These are phyloP conservation scores for Eidolon helvum DNA, from an alignment of 2,113 vertebrate genomes.

Conservation along the genomic window DNA sequence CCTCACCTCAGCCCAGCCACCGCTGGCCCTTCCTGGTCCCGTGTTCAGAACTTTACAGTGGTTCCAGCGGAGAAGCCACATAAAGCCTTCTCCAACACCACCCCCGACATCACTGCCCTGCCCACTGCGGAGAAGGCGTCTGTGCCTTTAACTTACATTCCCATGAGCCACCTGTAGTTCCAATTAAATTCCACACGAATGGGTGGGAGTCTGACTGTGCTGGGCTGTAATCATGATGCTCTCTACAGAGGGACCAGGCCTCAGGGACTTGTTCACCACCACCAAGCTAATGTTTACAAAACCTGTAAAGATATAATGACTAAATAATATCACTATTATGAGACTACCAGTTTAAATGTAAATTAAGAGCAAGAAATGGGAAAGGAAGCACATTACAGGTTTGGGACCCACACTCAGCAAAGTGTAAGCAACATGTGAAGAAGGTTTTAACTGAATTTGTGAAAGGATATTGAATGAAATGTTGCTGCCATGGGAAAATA, in stretches of 20 bases:
- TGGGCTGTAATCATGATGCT: background rate
- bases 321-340: conserved; percentile 20
- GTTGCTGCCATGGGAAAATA: background rate
- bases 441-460: background rate
- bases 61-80: background rate
- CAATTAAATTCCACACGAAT: background rate
- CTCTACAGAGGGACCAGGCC: conserved; percentile 46
- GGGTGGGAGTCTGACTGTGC: background rate
- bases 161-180: background rate
- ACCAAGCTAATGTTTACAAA: conserved; percentile 13
- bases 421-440: background rate
- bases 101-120: background rate
- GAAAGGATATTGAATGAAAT: background rate
- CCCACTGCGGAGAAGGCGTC: background rate
- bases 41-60: background rate
- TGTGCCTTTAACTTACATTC: background rate
- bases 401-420: conserved; percentile 14
- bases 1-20: background rate
- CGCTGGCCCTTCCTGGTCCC: background rate
- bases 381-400: conserved; percentile 32
- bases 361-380: conserved; percentile 48
- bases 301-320: conserved; percentile 7
- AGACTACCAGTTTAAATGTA: background rate
- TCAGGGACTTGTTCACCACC: background rate
- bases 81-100: background rate